Percentiles rank a stretch among this genome's conserved stretches.
phyloP scores from a whole-genome alignment of 2,113 vertebrate genomes.

The Zosterops pallidus region DNA sequence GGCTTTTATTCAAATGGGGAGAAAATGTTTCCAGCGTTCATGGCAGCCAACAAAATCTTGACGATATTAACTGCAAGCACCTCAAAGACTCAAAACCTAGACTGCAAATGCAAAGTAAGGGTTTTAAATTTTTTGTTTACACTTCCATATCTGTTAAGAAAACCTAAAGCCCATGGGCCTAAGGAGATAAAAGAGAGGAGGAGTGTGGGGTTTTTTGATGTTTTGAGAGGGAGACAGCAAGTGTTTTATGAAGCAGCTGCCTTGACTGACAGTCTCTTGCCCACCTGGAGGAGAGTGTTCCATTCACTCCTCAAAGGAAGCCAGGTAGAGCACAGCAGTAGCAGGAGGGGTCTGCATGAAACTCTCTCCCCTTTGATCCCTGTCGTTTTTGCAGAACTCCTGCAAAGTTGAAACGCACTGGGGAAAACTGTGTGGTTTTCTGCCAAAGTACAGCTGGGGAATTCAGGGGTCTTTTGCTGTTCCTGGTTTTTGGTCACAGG shows the following conservation, averaged over 20 bases:
- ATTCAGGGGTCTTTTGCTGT: background rate
- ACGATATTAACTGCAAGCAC: background rate
- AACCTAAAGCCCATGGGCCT: background rate
- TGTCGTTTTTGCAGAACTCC: background rate
- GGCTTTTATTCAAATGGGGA: background rate
- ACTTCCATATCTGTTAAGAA: background rate
- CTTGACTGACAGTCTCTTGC: background rate
- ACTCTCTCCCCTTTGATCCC: background rate
- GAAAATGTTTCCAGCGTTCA: background rate
- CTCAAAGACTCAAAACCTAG: background rate
- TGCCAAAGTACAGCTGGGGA: background rate
- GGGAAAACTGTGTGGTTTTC: background rate
- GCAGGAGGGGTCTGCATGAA: background rate
- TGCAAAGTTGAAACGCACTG: background rate
- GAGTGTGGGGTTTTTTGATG: accelerated
- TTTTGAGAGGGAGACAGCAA: background rate
- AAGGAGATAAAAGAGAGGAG: background rate
- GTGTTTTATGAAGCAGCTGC: background rate
- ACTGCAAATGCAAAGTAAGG: background rate
- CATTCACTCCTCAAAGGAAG: background rate
- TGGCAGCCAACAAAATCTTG: background rate
- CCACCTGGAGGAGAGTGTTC: background rate
- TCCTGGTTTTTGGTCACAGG: background rate
- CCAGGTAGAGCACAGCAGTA: accelerated
- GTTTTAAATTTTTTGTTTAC: background rate